Evolutionary conservation across 1,140 invertebrate genomes (phyloP), one percentile per base, ranked within the genome.

Genomic region (Magallana angulata): DNA sequence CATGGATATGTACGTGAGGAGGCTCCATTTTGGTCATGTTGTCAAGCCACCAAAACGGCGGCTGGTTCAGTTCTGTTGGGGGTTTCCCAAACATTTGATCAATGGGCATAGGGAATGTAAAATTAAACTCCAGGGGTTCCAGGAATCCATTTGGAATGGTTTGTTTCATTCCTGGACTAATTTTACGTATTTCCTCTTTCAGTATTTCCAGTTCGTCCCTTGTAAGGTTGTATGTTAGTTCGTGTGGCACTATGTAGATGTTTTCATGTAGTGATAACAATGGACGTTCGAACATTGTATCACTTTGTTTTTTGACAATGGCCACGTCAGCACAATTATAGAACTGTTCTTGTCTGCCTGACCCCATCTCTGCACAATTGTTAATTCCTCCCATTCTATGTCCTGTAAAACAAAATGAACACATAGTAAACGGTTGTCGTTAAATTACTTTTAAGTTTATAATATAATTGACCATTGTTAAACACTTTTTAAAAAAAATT

Each of bases 241-340:
- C 80, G 36, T 71, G 68, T 56, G 80, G 48, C 14, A 82, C 48
- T 12, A 82, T 14, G 57, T 57, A 82, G 7, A 82, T 82, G 18
- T 57, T 57, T 18, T 57, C 80, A 30, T 82, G 80, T 24, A 82
- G 12, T 6, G 48, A 14, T 16, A 58, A 57, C 36, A 57, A 56
- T 56, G 80, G 48, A 57, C 80, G 48, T 57, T 82, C 48, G 57
- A 30, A 82, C 18, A 58, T 57, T 18, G 80, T n/a, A 18, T 57
- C n/a, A 16, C 57, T 58, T 11, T 30, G 12, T 24, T 58, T 82
- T n/a, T n/a, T 12, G 4, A 57, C 57, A 58, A 97, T 96, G 14
- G 94, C 89, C 59, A 97, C 95, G 92, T 97, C 97, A 7, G 96
- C 96, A 91, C 97, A 97, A 82, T 96, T 95, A 86, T 96, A 94